phyloP scores from a whole-genome alignment of 2,113 vertebrate genomes.

The Neodon shergylaensis region DNA sequence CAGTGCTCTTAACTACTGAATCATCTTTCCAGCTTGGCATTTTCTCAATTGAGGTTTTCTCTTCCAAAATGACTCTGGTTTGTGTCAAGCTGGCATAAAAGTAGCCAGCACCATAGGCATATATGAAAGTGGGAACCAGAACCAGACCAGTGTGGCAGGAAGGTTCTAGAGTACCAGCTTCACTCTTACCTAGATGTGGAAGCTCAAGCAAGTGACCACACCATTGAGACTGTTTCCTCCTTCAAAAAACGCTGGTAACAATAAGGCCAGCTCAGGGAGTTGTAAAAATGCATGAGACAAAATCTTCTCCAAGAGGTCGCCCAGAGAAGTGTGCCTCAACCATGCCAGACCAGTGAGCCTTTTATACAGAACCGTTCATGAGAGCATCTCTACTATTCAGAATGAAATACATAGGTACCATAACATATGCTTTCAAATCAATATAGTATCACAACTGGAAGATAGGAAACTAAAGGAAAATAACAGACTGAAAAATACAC shows the following conservation, averaged over 20 bases:
- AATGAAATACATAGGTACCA: not conserved
- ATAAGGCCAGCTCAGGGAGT: not conserved
- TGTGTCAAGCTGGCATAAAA: not conserved
- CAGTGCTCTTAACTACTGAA: too few species aligned
- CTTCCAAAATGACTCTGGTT: not conserved
- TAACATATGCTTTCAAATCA: not conserved
- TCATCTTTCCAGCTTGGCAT: not conserved
- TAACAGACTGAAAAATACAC: constrained; percentile 8
- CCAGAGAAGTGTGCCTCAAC: not conserved
- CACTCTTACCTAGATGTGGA: not conserved
- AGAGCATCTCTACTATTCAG: not conserved
- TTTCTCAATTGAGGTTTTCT: not conserved
- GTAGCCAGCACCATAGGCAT: not conserved
- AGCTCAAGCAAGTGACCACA: not conserved
- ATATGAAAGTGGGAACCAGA: not conserved
- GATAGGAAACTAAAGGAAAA: constrained; percentile 53
- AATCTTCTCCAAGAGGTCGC: not conserved
- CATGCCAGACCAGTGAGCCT: not conserved
- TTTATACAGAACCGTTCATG: not conserved
- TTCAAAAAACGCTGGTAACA: not conserved
- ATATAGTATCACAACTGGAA: not conserved
- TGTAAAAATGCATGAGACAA: not conserved
- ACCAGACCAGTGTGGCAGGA: not conserved
- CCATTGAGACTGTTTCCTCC: not conserved
- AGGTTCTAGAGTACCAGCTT: not conserved